Evolutionary conservation across 2,797 vertebrate species (phyloP).

Genomic region (Propithecus perrieri): DNA sequence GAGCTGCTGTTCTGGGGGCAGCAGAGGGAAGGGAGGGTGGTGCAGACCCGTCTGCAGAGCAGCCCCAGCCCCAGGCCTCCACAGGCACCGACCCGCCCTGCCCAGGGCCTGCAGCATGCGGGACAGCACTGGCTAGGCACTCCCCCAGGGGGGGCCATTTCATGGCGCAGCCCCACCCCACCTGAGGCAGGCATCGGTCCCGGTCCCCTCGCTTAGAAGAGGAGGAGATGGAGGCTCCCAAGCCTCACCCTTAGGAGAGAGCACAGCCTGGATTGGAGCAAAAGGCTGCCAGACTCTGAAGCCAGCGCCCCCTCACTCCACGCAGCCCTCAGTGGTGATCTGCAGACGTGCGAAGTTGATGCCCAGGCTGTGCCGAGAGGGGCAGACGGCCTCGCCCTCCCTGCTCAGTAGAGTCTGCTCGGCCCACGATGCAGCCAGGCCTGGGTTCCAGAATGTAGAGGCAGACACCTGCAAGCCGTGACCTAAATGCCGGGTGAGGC

Average conservation of each 20-base stretch:
- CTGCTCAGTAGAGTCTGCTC: too few species aligned
- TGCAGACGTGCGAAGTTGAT: not conserved
- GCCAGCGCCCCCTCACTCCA: not conserved
- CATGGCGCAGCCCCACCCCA: accelerated
- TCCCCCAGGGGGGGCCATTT: not conserved
- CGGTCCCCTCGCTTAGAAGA: not conserved
- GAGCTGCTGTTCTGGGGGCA: not conserved
- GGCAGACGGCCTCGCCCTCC: too few species aligned
- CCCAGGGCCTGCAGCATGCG: not conserved
- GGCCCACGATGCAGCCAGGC: not conserved
- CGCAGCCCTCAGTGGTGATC: accelerated
- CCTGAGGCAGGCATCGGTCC: too few species aligned
- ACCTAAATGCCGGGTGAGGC: not conserved
- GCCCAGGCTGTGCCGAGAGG: not conserved
- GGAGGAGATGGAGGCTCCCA: not conserved
- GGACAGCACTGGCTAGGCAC: too few species aligned
- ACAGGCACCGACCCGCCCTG: not conserved
- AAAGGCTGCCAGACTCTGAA: not conserved
- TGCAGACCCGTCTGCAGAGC: not conserved
- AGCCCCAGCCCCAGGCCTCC: not conserved
- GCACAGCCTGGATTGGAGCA: not conserved
- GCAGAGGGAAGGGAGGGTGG: not conserved
- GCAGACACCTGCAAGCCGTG: not conserved
- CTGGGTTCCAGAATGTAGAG: not conserved
- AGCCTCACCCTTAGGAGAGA: not conserved